These are phyloP conservation scores for Macrosteles quadrilineatus DNA, from an alignment of 1,140 invertebrate species.

Conservation along the genomic window DNA sequence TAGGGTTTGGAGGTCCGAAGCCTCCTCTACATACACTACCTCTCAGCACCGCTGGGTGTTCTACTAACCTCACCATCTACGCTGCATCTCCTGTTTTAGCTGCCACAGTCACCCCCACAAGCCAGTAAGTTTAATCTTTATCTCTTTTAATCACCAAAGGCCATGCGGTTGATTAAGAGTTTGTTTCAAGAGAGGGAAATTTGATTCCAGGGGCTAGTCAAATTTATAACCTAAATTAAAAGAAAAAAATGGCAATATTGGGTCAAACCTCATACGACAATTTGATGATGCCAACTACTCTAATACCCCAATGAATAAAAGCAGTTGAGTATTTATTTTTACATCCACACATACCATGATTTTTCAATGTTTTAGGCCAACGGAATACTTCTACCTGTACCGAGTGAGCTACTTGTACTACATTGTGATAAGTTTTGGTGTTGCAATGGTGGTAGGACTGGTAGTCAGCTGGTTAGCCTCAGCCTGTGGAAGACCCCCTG, in stretches of 20 bases:
- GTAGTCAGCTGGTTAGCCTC: slow-evolving; percentile 55
- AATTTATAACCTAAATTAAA: no score
- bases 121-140: background rate
- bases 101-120: background rate
- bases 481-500: slow-evolving; percentile 37
- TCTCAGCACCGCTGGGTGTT: slow-evolving; percentile 27
- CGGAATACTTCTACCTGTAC: slow-evolving; percentile 67
- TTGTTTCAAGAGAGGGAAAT: no score
- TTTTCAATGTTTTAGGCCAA: slow-evolving; percentile 2
- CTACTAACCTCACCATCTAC: background rate
- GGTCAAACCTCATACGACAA: no score
- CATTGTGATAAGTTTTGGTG: slow-evolving; percentile 65
- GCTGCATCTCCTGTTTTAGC: background rate
- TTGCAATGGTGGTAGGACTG: slow-evolving; percentile 66
- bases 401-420: slow-evolving; percentile 89
- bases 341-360: background rate
- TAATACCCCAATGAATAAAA: no score
- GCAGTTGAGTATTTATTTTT: background rate
- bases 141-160: no score
- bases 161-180: no score
- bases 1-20: slow-evolving; percentile 81
- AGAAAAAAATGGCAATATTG: no score
- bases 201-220: no score
- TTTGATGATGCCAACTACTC: no score
- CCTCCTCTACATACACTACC: slow-evolving; percentile 52